These are phyloP conservation scores for Gadus chalcogrammus DNA, from an alignment of 2,113 vertebrate genomes.

Conservation along the genomic window DNA sequence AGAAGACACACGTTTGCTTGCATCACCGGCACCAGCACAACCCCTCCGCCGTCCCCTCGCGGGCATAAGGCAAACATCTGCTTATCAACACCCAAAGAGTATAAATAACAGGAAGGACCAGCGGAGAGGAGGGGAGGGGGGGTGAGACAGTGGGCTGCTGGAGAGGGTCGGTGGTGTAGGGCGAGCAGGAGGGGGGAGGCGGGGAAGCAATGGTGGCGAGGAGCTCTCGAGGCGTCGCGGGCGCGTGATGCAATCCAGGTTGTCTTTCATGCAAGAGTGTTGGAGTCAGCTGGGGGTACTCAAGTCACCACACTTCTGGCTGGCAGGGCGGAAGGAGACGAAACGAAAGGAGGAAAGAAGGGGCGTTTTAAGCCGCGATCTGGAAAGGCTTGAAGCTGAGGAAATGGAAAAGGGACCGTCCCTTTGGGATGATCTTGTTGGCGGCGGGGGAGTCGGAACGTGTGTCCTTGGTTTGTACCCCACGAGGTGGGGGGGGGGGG, in stretches of 20 bases:
- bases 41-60: background rate
- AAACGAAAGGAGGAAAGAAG: no score
- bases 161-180: background rate
- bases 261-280: background rate
- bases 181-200: background rate
- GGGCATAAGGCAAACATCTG: background rate
- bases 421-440: no score
- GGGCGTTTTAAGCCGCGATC: no score
- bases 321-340: no score
- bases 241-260: background rate
- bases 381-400: no score
- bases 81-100: background rate
- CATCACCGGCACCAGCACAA: background rate
- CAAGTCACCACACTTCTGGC: background rate
- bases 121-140: slow-evolving; percentile 34
- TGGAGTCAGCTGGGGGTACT: background rate
- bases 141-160: background rate
- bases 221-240: background rate
- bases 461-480: no score
- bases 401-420: no score
- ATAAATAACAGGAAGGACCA: background rate
- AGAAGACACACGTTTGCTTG: background rate
- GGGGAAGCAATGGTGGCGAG: background rate
- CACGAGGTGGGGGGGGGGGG: no score
- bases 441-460: no score